A percentile compares a stretch with the other conserved stretches of the same genome.
phyloP scores from a whole-genome alignment of 1,140 invertebrate genomes.

The Drosophila oshimai region DNA sequence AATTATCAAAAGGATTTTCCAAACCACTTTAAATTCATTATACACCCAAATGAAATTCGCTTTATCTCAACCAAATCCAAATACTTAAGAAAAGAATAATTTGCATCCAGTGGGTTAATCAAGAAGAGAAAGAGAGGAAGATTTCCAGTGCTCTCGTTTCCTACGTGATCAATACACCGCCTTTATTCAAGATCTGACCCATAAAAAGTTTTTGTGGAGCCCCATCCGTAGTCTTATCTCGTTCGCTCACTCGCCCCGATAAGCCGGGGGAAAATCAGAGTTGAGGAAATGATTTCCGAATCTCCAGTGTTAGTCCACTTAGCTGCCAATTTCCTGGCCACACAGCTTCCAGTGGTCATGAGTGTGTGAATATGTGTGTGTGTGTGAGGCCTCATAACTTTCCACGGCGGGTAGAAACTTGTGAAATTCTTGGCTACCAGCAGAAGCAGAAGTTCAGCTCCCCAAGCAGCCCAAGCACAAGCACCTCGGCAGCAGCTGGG shows the following conservation, averaged over 20 bases:
- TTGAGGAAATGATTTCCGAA: constrained; percentile 29
- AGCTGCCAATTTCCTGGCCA: constrained; percentile 28
- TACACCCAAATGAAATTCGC: too few relatives aligned
- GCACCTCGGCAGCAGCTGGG: constrained; percentile 56
- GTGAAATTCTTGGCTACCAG: constrained; percentile 67
- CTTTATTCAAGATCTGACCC: constrained; percentile 33
- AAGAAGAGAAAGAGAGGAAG: neutral
- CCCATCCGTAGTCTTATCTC: constrained; percentile 25
- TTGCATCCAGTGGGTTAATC: neutral
- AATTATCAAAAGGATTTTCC: too few relatives aligned
- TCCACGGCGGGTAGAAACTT: constrained; percentile 59
- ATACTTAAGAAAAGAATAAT: too few relatives aligned
- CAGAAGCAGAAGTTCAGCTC: constrained; percentile 34
- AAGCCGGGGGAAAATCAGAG: constrained; percentile 26
- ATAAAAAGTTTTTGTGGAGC: constrained; percentile 14
- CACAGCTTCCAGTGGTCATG: constrained; percentile 30
- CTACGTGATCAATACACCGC: constrained; percentile 11
- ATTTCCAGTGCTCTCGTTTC: neutral
- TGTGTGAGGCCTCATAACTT: constrained; percentile 57
- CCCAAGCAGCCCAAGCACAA: constrained; percentile 35
- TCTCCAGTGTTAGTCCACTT: constrained; percentile 32
- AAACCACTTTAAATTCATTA: too few relatives aligned
- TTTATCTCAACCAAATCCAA: too few relatives aligned
- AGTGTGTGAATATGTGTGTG: constrained; percentile 12
- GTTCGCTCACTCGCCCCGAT: neutral